A percentile compares a stretch with the other conserved stretches of the same genome.
Evolutionary conservation across 2,888 invertebrate genomes (phyloP).

Genomic region (Beris morrisii): DNA sequence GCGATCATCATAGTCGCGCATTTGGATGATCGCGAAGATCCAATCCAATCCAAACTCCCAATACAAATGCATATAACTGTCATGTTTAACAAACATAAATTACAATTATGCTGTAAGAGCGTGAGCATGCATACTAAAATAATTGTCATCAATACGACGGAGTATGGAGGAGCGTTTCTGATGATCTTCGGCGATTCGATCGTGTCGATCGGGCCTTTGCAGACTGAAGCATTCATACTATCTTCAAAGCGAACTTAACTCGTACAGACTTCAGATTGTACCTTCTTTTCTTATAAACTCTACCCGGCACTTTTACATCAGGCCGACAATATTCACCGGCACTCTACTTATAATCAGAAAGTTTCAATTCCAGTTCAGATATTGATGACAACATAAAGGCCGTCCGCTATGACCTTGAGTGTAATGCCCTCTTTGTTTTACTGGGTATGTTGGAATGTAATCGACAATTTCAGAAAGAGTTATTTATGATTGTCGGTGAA

Average conservation of each 20-base stretch:
- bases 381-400: slow-evolving; percentile 34
- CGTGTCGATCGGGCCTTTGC: neutral
- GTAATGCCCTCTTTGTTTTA: slow-evolving; percentile 33
- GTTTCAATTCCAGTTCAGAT: slow-evolving; percentile 1
- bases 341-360: neutral
- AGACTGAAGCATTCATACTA: neutral
- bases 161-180: neutral
- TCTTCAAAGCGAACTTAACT: too few species aligned
- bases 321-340: neutral
- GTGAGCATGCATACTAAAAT: slow-evolving; percentile 34
- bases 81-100: slow-evolving; percentile 33
- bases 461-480: neutral
- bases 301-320: neutral
- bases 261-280: too few species aligned
- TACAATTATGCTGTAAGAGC: slow-evolving; percentile 34
- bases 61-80: slow-evolving; percentile 36
- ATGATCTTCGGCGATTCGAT: neutral
- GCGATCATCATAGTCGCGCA: neutral
- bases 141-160: neutral
- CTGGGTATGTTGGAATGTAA: slow-evolving; percentile 1
- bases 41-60: slow-evolving; percentile 4
- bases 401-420: slow-evolving; percentile 37
- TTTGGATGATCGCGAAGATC: neutral
- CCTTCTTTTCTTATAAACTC: neutral
- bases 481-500: neutral